phyloP scores from a whole-genome alignment of 2,888 invertebrate genomes.

The Erebia epiphron region DNA sequence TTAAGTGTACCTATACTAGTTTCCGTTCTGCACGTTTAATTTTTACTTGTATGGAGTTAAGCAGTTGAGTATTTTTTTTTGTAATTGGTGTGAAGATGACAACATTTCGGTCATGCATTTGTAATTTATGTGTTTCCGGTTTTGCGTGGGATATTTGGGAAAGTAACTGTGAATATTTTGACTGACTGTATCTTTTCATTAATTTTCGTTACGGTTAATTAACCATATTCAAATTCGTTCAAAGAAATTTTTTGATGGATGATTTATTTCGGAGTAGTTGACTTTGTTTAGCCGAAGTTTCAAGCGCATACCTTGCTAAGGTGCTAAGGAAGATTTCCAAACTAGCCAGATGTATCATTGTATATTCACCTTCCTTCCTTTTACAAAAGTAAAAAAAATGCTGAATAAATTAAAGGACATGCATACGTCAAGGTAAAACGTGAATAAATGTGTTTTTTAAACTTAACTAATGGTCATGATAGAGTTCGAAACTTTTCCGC shows the following conservation, averaged over 20 bases:
- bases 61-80: constrained; percentile 22
- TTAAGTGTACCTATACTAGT: not conserved
- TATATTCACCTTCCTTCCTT: too few relatives aligned
- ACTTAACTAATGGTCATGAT: too few relatives aligned
- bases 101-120: constrained; percentile 26
- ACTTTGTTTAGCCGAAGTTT: too few relatives aligned
- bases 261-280: too few relatives aligned
- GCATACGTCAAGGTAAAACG: too few relatives aligned
- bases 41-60: constrained; percentile 19
- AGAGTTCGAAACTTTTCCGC: too few relatives aligned
- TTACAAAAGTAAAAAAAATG: too few relatives aligned
- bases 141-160: constrained; percentile 5
- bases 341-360: too few relatives aligned
- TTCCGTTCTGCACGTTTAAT: not conserved
- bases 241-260: not conserved
- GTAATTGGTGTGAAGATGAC: constrained; percentile 30
- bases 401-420: too few relatives aligned
- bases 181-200: not conserved
- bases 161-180: constrained; percentile 12
- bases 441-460: too few relatives aligned
- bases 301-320: too few relatives aligned
- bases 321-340: too few relatives aligned
- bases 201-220: not conserved
- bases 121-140: constrained; percentile 23
- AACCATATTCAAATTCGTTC: not conserved